These are phyloP conservation scores for Thalassaphorura encarpata DNA, from an alignment of 1,140 invertebrate genomes.

Conservation along the genomic window DNA sequence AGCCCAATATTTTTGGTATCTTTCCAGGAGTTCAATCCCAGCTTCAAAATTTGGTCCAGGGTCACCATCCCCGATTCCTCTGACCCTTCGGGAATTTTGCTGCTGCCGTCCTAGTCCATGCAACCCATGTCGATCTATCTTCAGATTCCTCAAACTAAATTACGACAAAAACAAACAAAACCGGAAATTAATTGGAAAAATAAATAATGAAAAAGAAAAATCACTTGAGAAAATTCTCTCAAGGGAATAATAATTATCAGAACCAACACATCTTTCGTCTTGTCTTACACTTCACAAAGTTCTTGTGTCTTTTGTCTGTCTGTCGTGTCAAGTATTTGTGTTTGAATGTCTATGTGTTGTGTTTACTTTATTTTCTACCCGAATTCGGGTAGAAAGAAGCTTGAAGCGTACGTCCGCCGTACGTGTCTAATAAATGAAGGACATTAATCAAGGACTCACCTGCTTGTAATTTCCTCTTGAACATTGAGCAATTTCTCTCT, in stretches of 20 bases:
- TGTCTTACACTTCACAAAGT: too few relatives aligned
- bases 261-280: too few relatives aligned
- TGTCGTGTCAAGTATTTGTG: too few relatives aligned
- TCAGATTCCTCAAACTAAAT: constrained; percentile 27
- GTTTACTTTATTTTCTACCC: too few relatives aligned
- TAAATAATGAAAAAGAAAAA: too few relatives aligned
- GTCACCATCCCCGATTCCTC: constrained; percentile 32
- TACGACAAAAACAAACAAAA: too few relatives aligned
- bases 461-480: constrained; percentile 44
- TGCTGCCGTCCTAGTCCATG: constrained; percentile 9
- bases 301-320: too few relatives aligned
- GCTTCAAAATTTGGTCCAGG: constrained; percentile 47
- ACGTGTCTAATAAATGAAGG: background rate
- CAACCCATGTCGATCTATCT: constrained; percentile 24
- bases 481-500: constrained; percentile 44
- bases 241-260: background rate
- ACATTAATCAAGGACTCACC: constrained; percentile 33
- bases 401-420: too few relatives aligned
- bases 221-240: background rate
- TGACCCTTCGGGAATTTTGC: background rate
- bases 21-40: constrained; percentile 47
- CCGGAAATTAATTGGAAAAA: too few relatives aligned
- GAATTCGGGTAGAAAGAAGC: too few relatives aligned
- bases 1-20: constrained; percentile 55
- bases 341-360: too few relatives aligned